Percentiles rank a stretch among this genome's conserved stretches.
Conservation (phyloP, 2,888 invertebrate species). For the Tipula lateralis region DNA sequence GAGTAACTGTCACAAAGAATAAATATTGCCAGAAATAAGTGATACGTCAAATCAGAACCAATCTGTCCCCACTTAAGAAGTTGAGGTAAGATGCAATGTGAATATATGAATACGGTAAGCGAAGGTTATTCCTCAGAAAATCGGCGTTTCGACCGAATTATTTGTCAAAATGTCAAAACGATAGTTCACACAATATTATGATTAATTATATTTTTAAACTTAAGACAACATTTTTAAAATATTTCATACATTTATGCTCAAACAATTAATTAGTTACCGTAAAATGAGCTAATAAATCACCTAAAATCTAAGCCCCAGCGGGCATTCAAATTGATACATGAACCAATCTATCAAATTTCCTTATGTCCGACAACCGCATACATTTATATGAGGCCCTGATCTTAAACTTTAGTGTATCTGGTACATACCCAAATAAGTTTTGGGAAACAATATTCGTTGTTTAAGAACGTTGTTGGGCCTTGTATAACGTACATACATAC, state of each 20-base stretch:
- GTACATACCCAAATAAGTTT: no score
- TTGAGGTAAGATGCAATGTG: no score
- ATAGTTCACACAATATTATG: neutral
- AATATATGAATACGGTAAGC: no score
- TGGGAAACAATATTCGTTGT: neutral
- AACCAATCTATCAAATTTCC: neutral
- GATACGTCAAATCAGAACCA: no score
- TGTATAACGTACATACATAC: neutral
- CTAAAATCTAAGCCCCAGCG: neutral
- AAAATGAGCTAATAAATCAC: neutral
- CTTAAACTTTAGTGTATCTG: neutral
- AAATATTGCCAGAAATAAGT: no score
- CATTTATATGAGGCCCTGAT: neutral
- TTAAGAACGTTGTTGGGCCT: neutral
- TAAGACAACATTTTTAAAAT: neutral
- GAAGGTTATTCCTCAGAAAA: no score
- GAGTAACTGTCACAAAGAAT: no score
- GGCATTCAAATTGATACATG: neutral
- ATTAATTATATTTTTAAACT: neutral
- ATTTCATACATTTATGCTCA: neutral
- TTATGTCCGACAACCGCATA: neutral
- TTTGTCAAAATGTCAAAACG: neutral
- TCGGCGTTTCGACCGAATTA: no score
- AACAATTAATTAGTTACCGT: neutral
- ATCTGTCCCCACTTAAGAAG: no score